A percentile compares a stretch with the other conserved stretches of the same genome.
phyloP scores from a whole-genome alignment of 2,113 vertebrate species.

The Ondatra zibethicus region DNA sequence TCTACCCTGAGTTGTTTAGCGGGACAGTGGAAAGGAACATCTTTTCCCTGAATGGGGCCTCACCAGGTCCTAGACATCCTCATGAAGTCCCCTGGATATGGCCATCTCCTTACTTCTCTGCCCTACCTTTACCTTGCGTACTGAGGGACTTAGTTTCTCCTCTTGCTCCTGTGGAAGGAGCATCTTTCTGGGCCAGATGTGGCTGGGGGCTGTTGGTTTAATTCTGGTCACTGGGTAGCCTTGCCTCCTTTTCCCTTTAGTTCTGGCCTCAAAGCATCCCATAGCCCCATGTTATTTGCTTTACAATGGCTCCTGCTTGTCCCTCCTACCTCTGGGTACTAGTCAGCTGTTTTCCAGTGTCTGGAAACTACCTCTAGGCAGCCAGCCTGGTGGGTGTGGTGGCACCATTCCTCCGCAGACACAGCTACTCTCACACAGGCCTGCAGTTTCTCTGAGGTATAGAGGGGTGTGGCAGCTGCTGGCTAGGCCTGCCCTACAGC shows the following conservation, averaged over 20 bases:
- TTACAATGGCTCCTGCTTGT: not conserved
- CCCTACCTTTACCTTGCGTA: not conserved
- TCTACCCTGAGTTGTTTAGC: not conserved
- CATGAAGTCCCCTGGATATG: not conserved
- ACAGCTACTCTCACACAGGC: not conserved
- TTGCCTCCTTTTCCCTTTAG: not conserved
- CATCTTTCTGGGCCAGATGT: not conserved
- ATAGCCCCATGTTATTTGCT: too few relatives aligned
- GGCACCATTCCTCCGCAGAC: fast-evolving
- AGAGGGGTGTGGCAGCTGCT: not conserved
- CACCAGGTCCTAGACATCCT: not conserved
- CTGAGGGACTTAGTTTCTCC: not conserved
- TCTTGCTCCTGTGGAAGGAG: not conserved
- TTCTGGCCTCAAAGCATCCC: not conserved
- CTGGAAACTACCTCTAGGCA: not conserved
- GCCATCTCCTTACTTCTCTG: not conserved
- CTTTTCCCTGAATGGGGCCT: not conserved
- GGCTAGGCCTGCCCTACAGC: not conserved
- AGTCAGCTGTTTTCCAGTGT: not conserved
- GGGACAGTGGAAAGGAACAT: too few relatives aligned
- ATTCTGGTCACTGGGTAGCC: not conserved
- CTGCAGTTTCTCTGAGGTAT: not conserved
- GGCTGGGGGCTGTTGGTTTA: too few relatives aligned
- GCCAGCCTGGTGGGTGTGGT: not conserved
- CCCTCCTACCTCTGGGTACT: not conserved